Conservation (phyloP, 2,113 vertebrate genomes). For the Otus sunia region DNA sequence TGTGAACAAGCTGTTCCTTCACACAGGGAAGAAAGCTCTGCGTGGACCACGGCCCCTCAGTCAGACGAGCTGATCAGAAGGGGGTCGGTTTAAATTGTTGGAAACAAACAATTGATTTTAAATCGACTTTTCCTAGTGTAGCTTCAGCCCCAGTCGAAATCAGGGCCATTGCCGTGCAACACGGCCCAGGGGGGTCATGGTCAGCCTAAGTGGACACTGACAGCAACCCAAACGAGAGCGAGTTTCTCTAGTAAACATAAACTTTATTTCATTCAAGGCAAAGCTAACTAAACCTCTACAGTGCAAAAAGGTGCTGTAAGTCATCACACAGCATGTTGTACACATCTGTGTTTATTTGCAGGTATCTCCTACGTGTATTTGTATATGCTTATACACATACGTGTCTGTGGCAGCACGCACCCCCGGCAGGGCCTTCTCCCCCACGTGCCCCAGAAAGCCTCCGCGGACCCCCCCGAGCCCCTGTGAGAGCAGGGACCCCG, state of each 20-base stretch:
- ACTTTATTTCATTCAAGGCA: slow-evolving; percentile 77
- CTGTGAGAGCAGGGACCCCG: neutral
- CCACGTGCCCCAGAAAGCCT: rapidly evolving
- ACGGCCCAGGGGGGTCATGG: no score
- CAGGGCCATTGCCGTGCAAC: rapidly evolving
- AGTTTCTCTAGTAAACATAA: slow-evolving; percentile 62
- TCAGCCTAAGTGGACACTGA: neutral
- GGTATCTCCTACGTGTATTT: neutral
- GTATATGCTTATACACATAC: neutral
- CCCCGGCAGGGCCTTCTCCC: neutral
- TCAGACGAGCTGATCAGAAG: neutral
- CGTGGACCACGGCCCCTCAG: rapidly evolving
- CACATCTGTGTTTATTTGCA: neutral
- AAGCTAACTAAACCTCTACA: slow-evolving; percentile 71
- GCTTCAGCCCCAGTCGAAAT: neutral
- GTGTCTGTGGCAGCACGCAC: neutral
- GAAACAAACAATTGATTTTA: neutral
- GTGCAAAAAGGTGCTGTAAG: slow-evolving; percentile 63
- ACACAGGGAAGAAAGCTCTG: neutral
- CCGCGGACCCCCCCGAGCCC: neutral
- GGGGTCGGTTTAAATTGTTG: neutral
- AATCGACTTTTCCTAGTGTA: neutral
- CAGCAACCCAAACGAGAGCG: neutral
- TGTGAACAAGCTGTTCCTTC: neutral
- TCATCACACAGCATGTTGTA: neutral